Percentiles rank a stretch among this genome's conserved stretches.
phyloP scores from a whole-genome alignment of 2,113 vertebrate genomes.

The Grus americana region DNA sequence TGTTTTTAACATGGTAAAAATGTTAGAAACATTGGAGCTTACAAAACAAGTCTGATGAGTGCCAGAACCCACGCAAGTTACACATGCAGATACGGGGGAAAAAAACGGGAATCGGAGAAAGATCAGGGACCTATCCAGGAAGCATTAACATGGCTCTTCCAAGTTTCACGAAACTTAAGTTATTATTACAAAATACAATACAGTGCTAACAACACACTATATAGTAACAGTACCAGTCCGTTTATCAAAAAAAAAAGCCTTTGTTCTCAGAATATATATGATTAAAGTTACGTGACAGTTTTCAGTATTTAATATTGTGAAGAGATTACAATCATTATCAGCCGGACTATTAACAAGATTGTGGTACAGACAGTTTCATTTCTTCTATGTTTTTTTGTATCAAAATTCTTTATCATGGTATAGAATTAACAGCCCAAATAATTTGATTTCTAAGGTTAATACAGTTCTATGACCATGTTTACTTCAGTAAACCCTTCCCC shows the following conservation, averaged over 20 bases:
- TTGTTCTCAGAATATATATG: background rate
- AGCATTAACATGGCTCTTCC: background rate
- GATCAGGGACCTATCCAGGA: background rate
- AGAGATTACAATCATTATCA: background rate
- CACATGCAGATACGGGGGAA: accelerated
- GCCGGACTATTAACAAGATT: background rate
- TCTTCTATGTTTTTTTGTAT: background rate
- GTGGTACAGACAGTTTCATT: background rate
- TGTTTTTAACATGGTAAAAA: background rate
- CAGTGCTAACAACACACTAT: background rate
- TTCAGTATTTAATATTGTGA: background rate
- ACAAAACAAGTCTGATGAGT: background rate
- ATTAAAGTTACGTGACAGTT: background rate
- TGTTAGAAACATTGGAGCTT: background rate
- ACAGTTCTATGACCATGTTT: constrained; percentile 53
- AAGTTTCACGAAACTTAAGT: background rate
- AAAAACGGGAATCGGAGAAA: background rate
- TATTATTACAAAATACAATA: background rate
- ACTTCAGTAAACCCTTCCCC: constrained; percentile 71
- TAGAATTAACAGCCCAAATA: constrained; percentile 29
- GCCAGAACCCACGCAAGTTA: background rate
- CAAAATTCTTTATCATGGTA: constrained; percentile 8
- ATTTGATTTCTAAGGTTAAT: constrained; percentile 4
- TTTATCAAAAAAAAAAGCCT: background rate
- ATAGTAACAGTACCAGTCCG: background rate